Percentiles rank a stretch among this genome's conserved stretches.
These are phyloP conservation scores for Nothura maculosa DNA, from an alignment of 2,797 vertebrate genomes.

Conservation along the genomic window DNA sequence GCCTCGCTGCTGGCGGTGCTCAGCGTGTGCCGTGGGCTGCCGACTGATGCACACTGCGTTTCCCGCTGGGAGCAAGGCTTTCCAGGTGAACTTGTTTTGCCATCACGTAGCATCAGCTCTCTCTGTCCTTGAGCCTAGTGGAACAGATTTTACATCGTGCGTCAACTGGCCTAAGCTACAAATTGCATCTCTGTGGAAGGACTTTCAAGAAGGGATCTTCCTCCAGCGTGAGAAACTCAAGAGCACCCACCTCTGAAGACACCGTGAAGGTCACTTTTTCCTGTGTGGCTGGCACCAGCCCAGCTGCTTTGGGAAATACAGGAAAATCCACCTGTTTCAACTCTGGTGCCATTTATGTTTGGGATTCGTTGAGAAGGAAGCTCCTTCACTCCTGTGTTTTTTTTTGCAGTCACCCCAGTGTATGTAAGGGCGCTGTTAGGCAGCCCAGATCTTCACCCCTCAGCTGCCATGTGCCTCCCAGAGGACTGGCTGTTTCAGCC, in stretches of 20 bases:
- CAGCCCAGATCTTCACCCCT: background rate
- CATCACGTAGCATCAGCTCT: background rate
- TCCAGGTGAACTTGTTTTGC: background rate
- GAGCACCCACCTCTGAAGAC: background rate
- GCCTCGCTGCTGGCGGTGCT: too few relatives aligned
- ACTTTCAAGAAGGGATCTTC: background rate
- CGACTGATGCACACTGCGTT: background rate
- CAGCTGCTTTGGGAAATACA: background rate
- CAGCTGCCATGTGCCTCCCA: background rate
- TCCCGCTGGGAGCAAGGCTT: background rate
- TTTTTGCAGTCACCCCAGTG: background rate
- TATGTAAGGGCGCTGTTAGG: background rate
- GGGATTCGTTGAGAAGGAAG: background rate
- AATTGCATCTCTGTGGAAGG: background rate
- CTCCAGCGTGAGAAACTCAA: background rate
- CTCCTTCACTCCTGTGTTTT: accelerated
- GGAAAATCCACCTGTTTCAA: background rate
- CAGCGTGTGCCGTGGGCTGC: background rate
- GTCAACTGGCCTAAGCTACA: background rate
- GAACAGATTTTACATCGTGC: background rate
- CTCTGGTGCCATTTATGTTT: background rate
- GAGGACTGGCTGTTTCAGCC: background rate
- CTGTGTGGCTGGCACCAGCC: background rate
- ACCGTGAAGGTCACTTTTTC: background rate
- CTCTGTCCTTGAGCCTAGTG: accelerated